Evolutionary conservation across 2,888 invertebrate species (phyloP).

Genomic region (Orthosia incerta): DNA sequence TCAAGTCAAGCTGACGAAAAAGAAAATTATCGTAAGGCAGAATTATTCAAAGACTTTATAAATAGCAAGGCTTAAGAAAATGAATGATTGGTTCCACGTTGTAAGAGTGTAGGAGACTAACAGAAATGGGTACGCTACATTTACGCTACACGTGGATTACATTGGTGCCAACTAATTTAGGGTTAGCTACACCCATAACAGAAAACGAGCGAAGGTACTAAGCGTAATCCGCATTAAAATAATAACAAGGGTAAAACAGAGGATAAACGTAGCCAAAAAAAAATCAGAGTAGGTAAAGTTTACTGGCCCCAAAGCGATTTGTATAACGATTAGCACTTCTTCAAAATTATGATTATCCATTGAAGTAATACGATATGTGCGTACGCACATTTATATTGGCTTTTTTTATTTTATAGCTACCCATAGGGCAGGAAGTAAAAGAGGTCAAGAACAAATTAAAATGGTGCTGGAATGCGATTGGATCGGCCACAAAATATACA

Average conservation of each 20-base stretch:
- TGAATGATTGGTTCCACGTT: constrained; percentile 33
- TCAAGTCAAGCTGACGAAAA: constrained; percentile 10
- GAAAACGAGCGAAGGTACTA: constrained; percentile 29
- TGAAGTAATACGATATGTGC: constrained; percentile 2
- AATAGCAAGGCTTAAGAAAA: constrained; percentile 6
- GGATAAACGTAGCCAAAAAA: constrained; percentile 6
- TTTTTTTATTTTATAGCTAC: constrained; percentile 17
- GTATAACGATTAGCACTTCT: constrained; percentile 15
- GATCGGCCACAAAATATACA: constrained; percentile 27
- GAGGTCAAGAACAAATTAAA: constrained; percentile 50
- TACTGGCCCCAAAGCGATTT: constrained; percentile 10
- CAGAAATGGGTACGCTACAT: constrained; percentile 29
- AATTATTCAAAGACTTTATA: constrained; percentile 6
- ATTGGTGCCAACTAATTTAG: constrained; percentile 45
- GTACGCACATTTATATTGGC: constrained; percentile 8
- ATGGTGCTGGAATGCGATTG: constrained; percentile 41
- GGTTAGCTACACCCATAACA: constrained; percentile 29
- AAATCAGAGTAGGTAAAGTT: constrained; percentile 14
- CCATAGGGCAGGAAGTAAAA: constrained; percentile 19
- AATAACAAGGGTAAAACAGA: constrained; percentile 18
- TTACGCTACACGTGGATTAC: constrained; percentile 45
- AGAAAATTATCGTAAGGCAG: background rate
- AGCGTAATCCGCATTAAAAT: constrained; percentile 35
- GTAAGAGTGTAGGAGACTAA: constrained; percentile 18
- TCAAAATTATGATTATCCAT: constrained; percentile 17